Evolutionary conservation across 2,888 invertebrate species (phyloP).

Genomic region (Pristionchus fissidentatus): DNA sequence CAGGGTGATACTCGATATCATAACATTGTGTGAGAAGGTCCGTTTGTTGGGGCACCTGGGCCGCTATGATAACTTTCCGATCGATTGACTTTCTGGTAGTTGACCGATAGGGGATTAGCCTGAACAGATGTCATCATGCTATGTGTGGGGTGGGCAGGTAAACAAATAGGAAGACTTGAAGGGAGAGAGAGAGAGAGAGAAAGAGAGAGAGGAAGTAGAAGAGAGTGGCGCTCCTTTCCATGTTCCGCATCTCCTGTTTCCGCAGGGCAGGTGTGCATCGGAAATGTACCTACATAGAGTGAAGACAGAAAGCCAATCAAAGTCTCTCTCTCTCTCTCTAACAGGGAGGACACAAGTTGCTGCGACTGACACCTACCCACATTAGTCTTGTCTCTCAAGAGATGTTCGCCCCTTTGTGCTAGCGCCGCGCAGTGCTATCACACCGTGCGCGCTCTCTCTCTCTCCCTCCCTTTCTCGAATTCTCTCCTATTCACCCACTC

Average conservation of each 20-base stretch:
- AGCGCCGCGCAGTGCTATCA: slow-evolving; percentile 5
- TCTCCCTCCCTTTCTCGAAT: neutral
- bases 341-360: neutral
- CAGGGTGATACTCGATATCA: no score
- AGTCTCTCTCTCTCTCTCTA: no score
- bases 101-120: no score
- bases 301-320: no score
- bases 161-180: slow-evolving; percentile 14
- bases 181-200: slow-evolving; percentile 11
- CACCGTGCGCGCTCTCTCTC: neutral
- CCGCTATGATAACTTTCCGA: no score
- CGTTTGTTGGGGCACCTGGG: no score
- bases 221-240: slow-evolving; percentile 4
- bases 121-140: slow-evolving; percentile 25
- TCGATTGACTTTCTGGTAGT: no score
- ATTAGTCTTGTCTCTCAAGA: slow-evolving; percentile 17
- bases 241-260: slow-evolving; percentile 1
- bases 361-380: slow-evolving; percentile 20
- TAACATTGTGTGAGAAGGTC: no score
- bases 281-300: neutral
- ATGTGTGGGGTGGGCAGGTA: slow-evolving; percentile 18
- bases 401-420: slow-evolving; percentile 35
- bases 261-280: slow-evolving; percentile 21
- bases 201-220: neutral
- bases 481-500: slow-evolving; percentile 8